phyloP scores from a whole-genome alignment of 2,888 invertebrate genomes.

The Ormyrus rosae region DNA sequence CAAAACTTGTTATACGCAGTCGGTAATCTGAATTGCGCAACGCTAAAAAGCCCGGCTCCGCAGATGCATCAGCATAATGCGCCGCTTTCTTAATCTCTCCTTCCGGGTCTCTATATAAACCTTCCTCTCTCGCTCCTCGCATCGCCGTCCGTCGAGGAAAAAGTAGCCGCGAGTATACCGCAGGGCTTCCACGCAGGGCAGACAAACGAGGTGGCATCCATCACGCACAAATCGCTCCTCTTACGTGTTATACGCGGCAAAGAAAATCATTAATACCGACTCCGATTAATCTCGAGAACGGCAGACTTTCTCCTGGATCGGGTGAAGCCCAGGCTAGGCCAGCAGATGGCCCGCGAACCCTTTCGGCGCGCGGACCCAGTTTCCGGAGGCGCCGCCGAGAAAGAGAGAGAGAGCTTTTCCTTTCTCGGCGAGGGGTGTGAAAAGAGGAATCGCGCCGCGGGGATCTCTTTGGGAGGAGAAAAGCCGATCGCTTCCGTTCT shows the following conservation, averaged over 20 bases:
- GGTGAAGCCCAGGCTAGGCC: no score
- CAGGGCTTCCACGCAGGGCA: background rate
- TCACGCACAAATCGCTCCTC: constrained; percentile 25
- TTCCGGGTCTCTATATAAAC: constrained; percentile 11
- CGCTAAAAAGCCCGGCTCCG: no score
- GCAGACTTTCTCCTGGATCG: constrained; percentile 5
- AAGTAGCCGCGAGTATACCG: background rate
- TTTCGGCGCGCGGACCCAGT: constrained; percentile 28
- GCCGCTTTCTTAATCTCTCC: background rate
- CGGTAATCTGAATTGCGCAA: no score
- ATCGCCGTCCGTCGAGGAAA: background rate
- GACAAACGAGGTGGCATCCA: constrained; percentile 31
- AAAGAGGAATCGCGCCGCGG: constrained; percentile 13
- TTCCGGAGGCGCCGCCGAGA: constrained; percentile 18
- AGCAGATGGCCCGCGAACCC: constrained; percentile 44
- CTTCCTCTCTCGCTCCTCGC: background rate
- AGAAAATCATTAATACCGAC: constrained; percentile 37
- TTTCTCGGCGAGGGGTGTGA: background rate
- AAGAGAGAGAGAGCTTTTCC: no score
- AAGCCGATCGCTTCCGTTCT: background rate
- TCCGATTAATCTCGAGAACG: constrained; percentile 38
- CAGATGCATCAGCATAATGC: no score
- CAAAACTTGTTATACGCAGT: no score
- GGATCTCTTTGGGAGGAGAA: background rate
- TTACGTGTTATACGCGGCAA: background rate